These are phyloP conservation scores for Musca domestica DNA, from an alignment of 1,140 invertebrate genomes.

Conservation along the genomic window DNA sequence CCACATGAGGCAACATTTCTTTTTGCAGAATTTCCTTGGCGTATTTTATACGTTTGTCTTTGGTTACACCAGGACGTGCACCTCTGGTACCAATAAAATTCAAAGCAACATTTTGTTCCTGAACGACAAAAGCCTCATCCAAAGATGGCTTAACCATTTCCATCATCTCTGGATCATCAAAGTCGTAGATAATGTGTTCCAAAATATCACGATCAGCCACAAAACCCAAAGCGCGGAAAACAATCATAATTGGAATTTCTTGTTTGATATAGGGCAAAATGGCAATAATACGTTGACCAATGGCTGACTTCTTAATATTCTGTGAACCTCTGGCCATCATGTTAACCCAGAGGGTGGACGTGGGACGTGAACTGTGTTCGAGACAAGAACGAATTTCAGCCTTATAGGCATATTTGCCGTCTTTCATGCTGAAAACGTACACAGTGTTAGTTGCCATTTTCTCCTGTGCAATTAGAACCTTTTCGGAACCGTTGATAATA, in stretches of 20 bases:
- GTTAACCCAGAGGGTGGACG: slow-evolving; percentile 97
- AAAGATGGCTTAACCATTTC: slow-evolving; percentile 99
- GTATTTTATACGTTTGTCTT: slow-evolving; percentile 98
- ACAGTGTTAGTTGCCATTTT: slow-evolving; percentile 99
- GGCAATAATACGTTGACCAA: slow-evolving; percentile 96
- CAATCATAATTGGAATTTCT: slow-evolving; percentile 99
- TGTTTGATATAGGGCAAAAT: slow-evolving; percentile 98
- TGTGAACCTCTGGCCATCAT: slow-evolving; percentile 97
- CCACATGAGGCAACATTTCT: slow-evolving; percentile 99
- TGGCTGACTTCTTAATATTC: slow-evolving; percentile 94
- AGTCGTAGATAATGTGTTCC: slow-evolving; percentile 99
- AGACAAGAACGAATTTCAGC: slow-evolving; percentile 95
- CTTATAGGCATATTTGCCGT: slow-evolving; percentile 96
- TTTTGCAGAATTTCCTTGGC: slow-evolving; percentile 98
- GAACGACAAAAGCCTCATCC: slow-evolving; percentile 99
- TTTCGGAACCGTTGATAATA: slow-evolving; percentile 95
- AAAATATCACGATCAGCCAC: slow-evolving; percentile 98
- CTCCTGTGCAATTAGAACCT: slow-evolving; percentile 96
- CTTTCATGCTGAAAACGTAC: slow-evolving; percentile 98
- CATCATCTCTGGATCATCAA: slow-evolving; percentile 99
- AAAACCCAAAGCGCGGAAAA: slow-evolving; percentile 95
- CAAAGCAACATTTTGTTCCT: slow-evolving; percentile 97
- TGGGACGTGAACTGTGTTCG: slow-evolving; percentile 90
- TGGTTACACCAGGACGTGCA: slow-evolving; percentile 94
- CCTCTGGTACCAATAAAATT: slow-evolving; percentile 98